Conservation (phyloP, 2,888 invertebrate species). For the Torymus auratus region DNA sequence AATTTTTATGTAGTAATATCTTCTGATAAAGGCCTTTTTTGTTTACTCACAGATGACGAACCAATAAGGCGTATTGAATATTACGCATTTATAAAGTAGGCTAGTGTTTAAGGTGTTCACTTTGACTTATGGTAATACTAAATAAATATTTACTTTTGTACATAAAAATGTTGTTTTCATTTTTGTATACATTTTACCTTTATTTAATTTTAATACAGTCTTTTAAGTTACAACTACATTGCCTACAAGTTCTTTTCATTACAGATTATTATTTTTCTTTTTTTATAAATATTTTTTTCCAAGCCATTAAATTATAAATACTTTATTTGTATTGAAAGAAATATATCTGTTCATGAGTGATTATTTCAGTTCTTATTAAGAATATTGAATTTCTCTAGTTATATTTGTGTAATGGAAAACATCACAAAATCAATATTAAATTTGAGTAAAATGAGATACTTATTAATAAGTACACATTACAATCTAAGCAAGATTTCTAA, state of each 20-base stretch:
- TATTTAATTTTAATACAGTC: slow-evolving; percentile 48
- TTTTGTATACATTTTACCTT: slow-evolving; percentile 36
- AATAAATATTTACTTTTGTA: slow-evolving; percentile 71
- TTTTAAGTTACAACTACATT: slow-evolving; percentile 30
- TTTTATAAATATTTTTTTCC: too few species aligned
- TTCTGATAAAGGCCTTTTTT: slow-evolving; percentile 15
- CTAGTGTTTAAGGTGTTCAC: slow-evolving; percentile 61
- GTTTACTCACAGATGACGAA: slow-evolving; percentile 20
- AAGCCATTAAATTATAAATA: too few species aligned
- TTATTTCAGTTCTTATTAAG: too few species aligned
- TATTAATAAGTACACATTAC: too few species aligned
- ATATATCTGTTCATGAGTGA: too few species aligned
- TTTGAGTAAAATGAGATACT: too few species aligned
- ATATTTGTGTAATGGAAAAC: too few species aligned
- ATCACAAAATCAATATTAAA: too few species aligned
- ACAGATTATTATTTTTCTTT: too few species aligned
- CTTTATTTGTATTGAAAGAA: too few species aligned
- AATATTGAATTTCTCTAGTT: too few species aligned
- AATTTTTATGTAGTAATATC: slow-evolving; percentile 40
- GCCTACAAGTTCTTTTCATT: background rate
- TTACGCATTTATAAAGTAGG: slow-evolving; percentile 59
- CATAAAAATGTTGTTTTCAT: slow-evolving; percentile 36
- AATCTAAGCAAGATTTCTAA: too few species aligned
- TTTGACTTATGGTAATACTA: slow-evolving; percentile 47
- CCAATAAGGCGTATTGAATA: slow-evolving; percentile 38